These are phyloP conservation scores for Tanypteryx hageni DNA, from an alignment of 2,888 invertebrate genomes.

Conservation along the genomic window DNA sequence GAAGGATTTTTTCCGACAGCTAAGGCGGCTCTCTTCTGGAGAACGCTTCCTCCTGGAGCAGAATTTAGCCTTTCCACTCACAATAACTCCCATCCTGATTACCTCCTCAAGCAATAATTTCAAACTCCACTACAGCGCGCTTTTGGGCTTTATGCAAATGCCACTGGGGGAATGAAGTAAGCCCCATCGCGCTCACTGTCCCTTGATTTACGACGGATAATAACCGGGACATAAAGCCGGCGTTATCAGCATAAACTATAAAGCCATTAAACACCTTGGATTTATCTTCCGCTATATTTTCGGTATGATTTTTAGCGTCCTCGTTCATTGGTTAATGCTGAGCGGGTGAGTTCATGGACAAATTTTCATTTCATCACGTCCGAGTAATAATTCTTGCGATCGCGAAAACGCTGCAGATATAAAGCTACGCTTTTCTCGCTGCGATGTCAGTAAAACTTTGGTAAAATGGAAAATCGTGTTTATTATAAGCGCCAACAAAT, in stretches of 20 bases:
- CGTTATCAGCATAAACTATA: constrained; percentile 5
- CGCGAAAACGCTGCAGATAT: too few species aligned
- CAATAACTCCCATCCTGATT: not conserved
- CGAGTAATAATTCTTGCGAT: too few species aligned
- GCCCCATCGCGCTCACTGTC: not conserved
- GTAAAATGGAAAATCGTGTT: too few species aligned
- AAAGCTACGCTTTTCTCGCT: too few species aligned
- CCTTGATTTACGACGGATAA: constrained; percentile 18
- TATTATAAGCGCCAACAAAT: too few species aligned
- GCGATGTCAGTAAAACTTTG: too few species aligned
- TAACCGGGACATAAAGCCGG: constrained; percentile 6
- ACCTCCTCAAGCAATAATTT: not conserved
- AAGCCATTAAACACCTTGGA: not conserved
- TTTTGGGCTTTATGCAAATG: constrained; percentile 18
- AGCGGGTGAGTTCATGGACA: not conserved
- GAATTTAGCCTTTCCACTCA: not conserved
- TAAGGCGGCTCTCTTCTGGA: not conserved
- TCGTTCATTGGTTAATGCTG: not conserved
- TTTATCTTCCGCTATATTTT: not conserved
- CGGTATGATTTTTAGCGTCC: not conserved
- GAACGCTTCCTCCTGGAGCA: not conserved
- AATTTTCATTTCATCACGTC: too few species aligned
- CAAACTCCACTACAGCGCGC: constrained; percentile 9
- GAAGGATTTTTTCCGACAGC: not conserved
- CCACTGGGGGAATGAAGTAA: not conserved